phyloP scores from a whole-genome alignment of 2,888 invertebrate species.

The Blastobasis lacticolella region DNA sequence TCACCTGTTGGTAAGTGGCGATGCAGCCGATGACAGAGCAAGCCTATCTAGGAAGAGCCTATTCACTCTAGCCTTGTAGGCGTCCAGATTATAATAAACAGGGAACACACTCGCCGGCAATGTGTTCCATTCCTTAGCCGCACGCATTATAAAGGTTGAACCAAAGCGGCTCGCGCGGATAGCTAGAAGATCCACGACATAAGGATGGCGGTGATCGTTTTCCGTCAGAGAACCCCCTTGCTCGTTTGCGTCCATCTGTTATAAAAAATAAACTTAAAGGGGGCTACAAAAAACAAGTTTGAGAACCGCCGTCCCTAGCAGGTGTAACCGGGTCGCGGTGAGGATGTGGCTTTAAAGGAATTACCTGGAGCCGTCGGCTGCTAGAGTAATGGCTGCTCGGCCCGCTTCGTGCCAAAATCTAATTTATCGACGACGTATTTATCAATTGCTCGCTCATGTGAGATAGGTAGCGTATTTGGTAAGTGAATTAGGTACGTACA shows the following conservation, averaged over 20 bases:
- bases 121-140: too few species aligned
- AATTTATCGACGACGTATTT: constrained; percentile 24
- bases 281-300: background rate
- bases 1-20: too few species aligned
- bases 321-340: constrained; percentile 32
- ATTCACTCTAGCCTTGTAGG: too few species aligned
- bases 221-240: background rate
- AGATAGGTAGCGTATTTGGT: background rate
- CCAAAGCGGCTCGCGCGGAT: too few species aligned
- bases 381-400: constrained; percentile 33
- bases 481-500: too few species aligned
- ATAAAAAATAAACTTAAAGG: background rate
- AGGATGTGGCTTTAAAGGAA: constrained; percentile 38
- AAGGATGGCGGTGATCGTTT: too few species aligned
- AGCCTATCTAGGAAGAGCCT: too few species aligned
- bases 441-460: constrained; percentile 14
- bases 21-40: too few species aligned
- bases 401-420: constrained; percentile 27
- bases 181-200: too few species aligned
- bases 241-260: background rate
- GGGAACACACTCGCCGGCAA: too few species aligned
- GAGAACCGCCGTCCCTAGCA: constrained; percentile 15
- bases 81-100: too few species aligned
- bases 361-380: constrained; percentile 33
- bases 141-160: too few species aligned